Conservation (phyloP, 1,140 invertebrate genomes). For the Eriosoma lanigerum region DNA sequence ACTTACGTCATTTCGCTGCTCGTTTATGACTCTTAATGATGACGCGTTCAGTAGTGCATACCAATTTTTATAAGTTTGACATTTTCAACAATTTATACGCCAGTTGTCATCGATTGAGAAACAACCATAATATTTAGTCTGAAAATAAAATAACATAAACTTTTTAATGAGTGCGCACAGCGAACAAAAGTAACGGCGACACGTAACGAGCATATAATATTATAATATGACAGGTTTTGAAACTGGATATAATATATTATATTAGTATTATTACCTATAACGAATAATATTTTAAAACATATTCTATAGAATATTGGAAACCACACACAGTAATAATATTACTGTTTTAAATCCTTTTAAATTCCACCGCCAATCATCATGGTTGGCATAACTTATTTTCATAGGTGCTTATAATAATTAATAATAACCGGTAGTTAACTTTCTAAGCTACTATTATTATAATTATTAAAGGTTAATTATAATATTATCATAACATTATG, state of each 20-base stretch:
- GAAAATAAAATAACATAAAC: background rate
- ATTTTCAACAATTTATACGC: no score
- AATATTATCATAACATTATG: background rate
- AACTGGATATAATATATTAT: background rate
- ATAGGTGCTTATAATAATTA: no score
- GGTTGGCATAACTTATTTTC: background rate
- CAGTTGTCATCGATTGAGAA: background rate
- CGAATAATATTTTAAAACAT: no score
- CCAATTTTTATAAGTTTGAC: background rate
- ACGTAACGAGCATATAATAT: background rate
- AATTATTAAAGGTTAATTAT: background rate
- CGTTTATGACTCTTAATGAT: no score
- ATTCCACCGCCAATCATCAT: background rate
- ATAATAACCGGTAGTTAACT: background rate
- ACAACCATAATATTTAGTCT: background rate
- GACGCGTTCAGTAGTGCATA: background rate
- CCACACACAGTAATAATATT: background rate
- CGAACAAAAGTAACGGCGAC: background rate
- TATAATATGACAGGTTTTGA: conserved; percentile 2
- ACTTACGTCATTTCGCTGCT: background rate
- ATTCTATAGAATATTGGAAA: background rate
- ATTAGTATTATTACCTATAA: no score
- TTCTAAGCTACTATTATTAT: background rate
- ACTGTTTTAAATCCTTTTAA: conserved; percentile 17
- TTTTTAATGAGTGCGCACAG: background rate